phyloP scores from a whole-genome alignment of 2,797 vertebrate species.

The Danio jaintianensis region DNA sequence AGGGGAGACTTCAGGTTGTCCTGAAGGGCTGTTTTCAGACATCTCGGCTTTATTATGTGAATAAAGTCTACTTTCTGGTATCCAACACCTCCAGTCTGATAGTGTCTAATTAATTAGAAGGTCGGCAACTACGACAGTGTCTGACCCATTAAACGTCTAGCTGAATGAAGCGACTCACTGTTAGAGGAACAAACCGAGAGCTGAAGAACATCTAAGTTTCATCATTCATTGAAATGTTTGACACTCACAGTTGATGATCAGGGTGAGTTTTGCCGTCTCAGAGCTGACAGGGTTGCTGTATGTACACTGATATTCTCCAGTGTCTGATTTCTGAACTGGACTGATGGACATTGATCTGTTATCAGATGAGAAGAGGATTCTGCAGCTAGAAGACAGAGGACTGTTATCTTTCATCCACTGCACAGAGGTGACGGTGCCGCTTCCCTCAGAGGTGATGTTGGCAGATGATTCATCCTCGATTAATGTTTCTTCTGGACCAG shows the following conservation, averaged over 20 bases:
- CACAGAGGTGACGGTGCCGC: constrained; percentile 56
- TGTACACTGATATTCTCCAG: constrained; percentile 55
- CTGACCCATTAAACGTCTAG: constrained; percentile 61
- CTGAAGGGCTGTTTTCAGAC: too few species aligned
- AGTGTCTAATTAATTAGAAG: too few species aligned
- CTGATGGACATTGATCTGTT: constrained; percentile 62
- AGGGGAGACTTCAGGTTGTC: too few species aligned
- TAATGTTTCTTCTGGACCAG: neutral
- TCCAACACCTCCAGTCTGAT: too few species aligned
- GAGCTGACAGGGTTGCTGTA: constrained; percentile 61
- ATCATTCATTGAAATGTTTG: neutral
- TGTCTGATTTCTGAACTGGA: constrained; percentile 58
- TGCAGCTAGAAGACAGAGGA: constrained; percentile 47
- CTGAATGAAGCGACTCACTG: constrained; percentile 42
- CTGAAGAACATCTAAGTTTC: neutral
- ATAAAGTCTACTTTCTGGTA: too few species aligned
- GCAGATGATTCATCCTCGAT: constrained; percentile 41
- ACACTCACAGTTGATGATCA: too few species aligned
- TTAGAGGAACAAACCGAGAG: neutral
- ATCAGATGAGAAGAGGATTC: constrained; percentile 39
- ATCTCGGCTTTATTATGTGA: too few species aligned
- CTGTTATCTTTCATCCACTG: constrained; percentile 64
- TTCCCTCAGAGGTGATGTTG: constrained; percentile 64
- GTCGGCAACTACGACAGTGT: too few species aligned
- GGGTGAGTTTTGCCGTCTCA: neutral